phyloP scores from a whole-genome alignment of 2,113 vertebrate genomes.

The Xenopus laevis region DNA sequence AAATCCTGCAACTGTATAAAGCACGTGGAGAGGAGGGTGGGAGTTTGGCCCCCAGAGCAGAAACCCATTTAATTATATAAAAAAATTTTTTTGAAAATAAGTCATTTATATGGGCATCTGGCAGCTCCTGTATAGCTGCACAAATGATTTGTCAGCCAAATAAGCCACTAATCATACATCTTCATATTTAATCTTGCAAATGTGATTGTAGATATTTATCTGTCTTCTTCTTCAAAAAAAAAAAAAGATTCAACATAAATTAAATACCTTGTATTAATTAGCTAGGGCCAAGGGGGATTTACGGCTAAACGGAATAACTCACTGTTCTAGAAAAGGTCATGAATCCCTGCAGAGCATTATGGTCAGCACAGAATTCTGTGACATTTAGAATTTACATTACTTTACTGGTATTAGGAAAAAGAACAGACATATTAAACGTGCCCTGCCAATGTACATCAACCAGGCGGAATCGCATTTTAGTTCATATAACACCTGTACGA shows the following conservation, averaged over 20 bases:
- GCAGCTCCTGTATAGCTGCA: too few species aligned
- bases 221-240: not conserved
- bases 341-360: conserved; percentile 19
- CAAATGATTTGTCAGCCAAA: too few species aligned
- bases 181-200: too few species aligned
- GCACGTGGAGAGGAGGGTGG: too few species aligned
- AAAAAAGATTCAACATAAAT: conserved; percentile 2
- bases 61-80: too few species aligned
- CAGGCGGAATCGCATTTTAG: not conserved
- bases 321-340: conserved; percentile 25
- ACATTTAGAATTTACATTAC: conserved; percentile 17
- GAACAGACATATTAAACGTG: not conserved
- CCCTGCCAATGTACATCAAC: not conserved
- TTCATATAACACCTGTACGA: not conserved
- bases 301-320: conserved; percentile 16
- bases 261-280: conserved; percentile 2
- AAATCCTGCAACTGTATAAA: too few species aligned
- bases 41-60: too few species aligned
- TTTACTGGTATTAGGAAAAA: not conserved
- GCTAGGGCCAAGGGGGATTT: not conserved
- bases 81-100: too few species aligned
- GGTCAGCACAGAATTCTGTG: conserved; percentile 2
- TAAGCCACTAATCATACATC: too few species aligned
- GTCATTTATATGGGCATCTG: too few species aligned
- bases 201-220: not conserved